Base-by-base conservation (phyloP, 2,113 vertebrate genomes). In the Accipiter virgatus region DNA sequence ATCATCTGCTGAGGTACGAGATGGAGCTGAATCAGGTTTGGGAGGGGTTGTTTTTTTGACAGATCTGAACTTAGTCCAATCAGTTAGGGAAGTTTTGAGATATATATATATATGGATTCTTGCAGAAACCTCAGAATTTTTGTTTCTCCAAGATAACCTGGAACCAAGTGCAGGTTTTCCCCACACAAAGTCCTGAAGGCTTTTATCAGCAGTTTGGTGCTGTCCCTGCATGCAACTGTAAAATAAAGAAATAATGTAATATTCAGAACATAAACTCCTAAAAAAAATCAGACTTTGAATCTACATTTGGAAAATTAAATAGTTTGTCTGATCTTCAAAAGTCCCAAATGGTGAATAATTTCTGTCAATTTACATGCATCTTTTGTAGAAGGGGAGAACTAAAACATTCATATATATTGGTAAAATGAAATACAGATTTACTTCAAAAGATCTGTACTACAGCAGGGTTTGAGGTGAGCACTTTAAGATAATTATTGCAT, bases 331-430 rank as follows among this genome's bases (percentile, higher is more conserved):
- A 62, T 82, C 14, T 2, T 53, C 59, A 71, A 5, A 40, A 47
- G 50, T 86, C 71, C 79, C 75, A 90, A 71, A 56, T 23, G 66
- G 32, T 86, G 74, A 93, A 88, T 74, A 75, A 79, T 79, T 91
- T 55, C 78, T 67, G 67, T 34, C 67, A 88, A 34, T 43, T 85
- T 59, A 26, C 47, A 40, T 0, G 1, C 29, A 36, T 19, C 58
- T 50, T 71, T 50, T 40, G 58, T 58, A 11, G 43, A 72, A 45
- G 22, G 6, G 38, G 20, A 67, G 58, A 77, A 77, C n/a, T 36
- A 43, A 82, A 74, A 52, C 34, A 40, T 74, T 70, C 47, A 14
- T 8, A 73, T 58, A 11, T 20, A 50, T 82, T 45, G 63, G 34
- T 45, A 22, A 53, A 48, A 50, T 31, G 56, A 86, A 83, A 61